Evolutionary conservation across 1,140 invertebrate genomes (phyloP).

Genomic region (Zaprionus tsacasi): DNA sequence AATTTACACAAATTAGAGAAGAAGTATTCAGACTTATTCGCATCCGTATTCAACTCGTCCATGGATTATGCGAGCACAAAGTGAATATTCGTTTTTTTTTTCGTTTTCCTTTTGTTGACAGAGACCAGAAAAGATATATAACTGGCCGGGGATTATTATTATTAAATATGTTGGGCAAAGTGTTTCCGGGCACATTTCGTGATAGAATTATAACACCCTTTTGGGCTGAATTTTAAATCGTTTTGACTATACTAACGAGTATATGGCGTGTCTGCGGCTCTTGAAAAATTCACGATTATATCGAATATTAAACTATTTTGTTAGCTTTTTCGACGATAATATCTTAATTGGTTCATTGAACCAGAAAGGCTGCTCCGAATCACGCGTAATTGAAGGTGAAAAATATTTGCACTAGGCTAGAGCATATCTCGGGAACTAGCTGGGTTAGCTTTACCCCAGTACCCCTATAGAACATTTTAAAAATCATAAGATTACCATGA

Average conservation of each 20-base stretch:
- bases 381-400: not conserved
- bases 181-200: not conserved
- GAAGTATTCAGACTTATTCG: conserved; percentile 41
- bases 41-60: conserved; percentile 5
- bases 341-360: conserved; percentile 9
- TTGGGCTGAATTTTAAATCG: not conserved
- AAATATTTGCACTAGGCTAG: no score
- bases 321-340: not conserved
- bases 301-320: not conserved
- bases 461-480: no score
- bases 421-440: not conserved
- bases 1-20: conserved; percentile 71
- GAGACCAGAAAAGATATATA: not conserved
- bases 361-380: not conserved
- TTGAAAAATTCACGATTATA: not conserved
- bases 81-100: no score
- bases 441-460: no score
- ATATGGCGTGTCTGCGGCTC: not conserved
- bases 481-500: no score
- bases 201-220: conserved; percentile 2
- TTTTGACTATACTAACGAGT: not conserved
- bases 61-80: conserved; percentile 23
- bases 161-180: not conserved
- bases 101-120: not conserved
- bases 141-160: not conserved